phyloP scores from a whole-genome alignment of 2,797 vertebrate genomes.

The Molossus alvarezi region DNA sequence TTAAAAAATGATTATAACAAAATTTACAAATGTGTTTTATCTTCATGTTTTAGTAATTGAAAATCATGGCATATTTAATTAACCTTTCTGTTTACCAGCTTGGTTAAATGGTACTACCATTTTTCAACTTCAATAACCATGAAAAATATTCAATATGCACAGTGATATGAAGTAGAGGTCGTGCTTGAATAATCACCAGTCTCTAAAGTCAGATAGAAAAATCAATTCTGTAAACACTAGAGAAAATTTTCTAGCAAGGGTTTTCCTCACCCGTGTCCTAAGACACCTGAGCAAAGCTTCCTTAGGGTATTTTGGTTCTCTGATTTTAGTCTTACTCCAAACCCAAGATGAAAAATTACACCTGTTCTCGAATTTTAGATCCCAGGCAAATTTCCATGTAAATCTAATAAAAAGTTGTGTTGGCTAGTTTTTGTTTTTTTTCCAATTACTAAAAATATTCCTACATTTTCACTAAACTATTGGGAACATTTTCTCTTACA shows the following conservation, averaged over 20 bases:
- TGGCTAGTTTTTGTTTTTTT: slow-evolving; percentile 2
- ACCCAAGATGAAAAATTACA: slow-evolving; percentile 61
- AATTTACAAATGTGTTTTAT: slow-evolving; percentile 30
- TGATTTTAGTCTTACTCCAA: slow-evolving; percentile 29
- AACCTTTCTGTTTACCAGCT: slow-evolving; percentile 60
- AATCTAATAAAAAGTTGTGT: neutral
- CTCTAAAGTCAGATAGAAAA: slow-evolving; percentile 61
- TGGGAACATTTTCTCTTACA: slow-evolving; percentile 64
- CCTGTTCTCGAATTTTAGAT: slow-evolving; percentile 61
- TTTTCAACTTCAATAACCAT: slow-evolving; percentile 69
- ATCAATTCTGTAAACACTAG: slow-evolving; percentile 67
- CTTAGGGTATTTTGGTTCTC: slow-evolving; percentile 26
- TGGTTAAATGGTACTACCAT: slow-evolving; percentile 30
- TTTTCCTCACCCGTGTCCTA: slow-evolving; percentile 59
- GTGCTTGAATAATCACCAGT: slow-evolving; percentile 64
- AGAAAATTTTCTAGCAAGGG: slow-evolving; percentile 38
- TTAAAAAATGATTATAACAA: slow-evolving; percentile 50
- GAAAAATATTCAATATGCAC: slow-evolving; percentile 63
- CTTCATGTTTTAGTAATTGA: slow-evolving; percentile 35
- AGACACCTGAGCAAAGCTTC: slow-evolving; percentile 56
- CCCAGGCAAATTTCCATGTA: slow-evolving; percentile 61
- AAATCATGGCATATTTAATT: slow-evolving; percentile 63
- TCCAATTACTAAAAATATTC: slow-evolving; percentile 67
- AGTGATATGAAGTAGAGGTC: neutral
- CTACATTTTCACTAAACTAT: slow-evolving; percentile 76